These are phyloP conservation scores for Hypena proboscidalis DNA, from an alignment of 2,888 invertebrate species.

Conservation along the genomic window DNA sequence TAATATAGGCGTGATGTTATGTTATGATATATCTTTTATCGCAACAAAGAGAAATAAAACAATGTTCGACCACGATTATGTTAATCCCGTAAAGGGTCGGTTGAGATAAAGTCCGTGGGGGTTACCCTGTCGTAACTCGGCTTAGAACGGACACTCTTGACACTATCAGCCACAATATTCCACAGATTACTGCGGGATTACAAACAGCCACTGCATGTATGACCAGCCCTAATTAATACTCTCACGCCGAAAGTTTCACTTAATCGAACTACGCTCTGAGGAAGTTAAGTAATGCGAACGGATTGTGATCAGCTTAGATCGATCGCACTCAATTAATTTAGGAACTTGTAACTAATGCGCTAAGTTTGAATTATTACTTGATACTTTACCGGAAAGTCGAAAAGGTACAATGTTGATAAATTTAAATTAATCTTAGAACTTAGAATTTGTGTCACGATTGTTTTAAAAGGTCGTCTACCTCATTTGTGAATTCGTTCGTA, in stretches of 20 bases:
- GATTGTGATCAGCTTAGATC: constrained; percentile 43
- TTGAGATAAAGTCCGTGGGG: constrained; percentile 68
- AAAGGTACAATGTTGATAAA: no score
- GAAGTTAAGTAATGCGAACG: constrained; percentile 34
- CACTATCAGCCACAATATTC: constrained; percentile 71
- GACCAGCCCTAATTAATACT: constrained; percentile 61
- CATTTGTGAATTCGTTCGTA: no score
- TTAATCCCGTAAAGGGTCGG: constrained; percentile 78
- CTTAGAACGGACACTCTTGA: constrained; percentile 70
- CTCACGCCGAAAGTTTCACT: constrained; percentile 46
- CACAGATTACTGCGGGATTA: constrained; percentile 67
- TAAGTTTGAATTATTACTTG: constrained; percentile 32
- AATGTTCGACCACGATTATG: constrained; percentile 72
- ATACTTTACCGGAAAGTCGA: not conserved
- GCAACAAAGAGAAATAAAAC: constrained; percentile 69
- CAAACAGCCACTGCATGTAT: constrained; percentile 62
- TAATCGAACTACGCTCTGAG: constrained; percentile 42
- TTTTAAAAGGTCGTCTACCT: no score
- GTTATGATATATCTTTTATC: no score
- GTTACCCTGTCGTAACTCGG: constrained; percentile 72
- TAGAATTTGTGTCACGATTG: not conserved
- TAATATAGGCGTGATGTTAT: no score
- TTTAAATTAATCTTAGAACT: no score
- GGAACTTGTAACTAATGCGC: constrained; percentile 34
- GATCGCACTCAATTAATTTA: constrained; percentile 46